Evolutionary conservation across 2,113 vertebrate species (phyloP), one percentile per base, ranked within the genome.

Genomic region (Actenoides hombroni): DNA sequence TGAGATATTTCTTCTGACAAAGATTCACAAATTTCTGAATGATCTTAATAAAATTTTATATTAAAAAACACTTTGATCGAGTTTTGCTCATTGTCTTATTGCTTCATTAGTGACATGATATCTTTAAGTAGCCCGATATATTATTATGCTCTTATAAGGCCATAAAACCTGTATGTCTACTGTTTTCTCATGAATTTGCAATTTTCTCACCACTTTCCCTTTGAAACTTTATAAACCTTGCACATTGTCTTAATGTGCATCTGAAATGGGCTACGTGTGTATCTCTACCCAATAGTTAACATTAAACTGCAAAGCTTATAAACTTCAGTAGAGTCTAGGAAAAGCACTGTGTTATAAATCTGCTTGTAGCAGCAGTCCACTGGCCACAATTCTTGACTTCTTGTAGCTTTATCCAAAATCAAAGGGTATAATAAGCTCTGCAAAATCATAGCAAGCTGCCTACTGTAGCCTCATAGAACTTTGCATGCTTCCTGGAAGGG

Each of bases 401-500:
- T 29, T 86, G 86, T 68, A 87, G 67, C 67, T 87, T 94, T 92
- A 76, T 76, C 40, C 28, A 94, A 90, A 94, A 83, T 65, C 68
- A 86, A 95, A 64, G 60, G 21, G 6, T 61, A 91, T 89, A 84
- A 76, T 76, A 94, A 88, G 40, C 19, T 88, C 74, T 90, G 51
- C 67, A 91, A 84, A 69, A 69, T 70, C 31, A 80, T 33, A 87
- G 48, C 54, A 91, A 90, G 67, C 56, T 82, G 69, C 71, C 69
- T 86, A 42, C 64, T 57, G 33, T 40, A 76, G 77, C 80, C 80
- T 87, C 74, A 77, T 78, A 94, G 82, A 95, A 89, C 48, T 92
- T 76, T 33, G 57, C 59, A 24, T 65, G 61, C 74, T 89, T 94
- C 78, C 86, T 82, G 44, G 65, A 91, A 91, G 49, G 67, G 53